Evolutionary conservation across 35 echinoderm and acorn worm genomes (phyloP).

Genomic region (Stichopus chloronotus): DNA sequence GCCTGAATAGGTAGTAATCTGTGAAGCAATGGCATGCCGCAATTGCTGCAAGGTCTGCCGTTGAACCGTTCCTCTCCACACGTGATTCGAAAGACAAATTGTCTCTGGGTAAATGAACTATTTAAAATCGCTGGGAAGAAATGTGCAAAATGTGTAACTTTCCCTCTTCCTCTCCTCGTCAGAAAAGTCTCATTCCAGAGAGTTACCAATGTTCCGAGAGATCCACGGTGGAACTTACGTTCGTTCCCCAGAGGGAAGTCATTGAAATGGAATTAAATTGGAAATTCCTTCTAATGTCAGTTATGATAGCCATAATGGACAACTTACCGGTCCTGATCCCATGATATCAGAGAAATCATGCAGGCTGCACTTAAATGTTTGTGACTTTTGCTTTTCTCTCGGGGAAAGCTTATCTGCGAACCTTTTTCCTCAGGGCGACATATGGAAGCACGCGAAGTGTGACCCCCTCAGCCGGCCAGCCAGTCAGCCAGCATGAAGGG

Average conservation of each 20-base stretch:
- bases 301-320: background rate
- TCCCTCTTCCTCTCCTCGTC: no score
- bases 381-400: constrained; percentile 17
- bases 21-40: no score
- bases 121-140: no score
- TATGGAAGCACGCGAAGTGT: background rate
- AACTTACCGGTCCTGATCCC: background rate
- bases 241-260: background rate
- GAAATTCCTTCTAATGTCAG: constrained; percentile 31
- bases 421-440: constrained; percentile 16
- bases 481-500: background rate
- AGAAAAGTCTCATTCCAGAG: no score
- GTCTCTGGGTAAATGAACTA: no score
- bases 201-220: no score
- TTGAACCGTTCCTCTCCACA: no score
- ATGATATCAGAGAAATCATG: background rate
- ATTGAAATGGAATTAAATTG: background rate
- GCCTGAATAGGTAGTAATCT: no score
- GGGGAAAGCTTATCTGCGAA: constrained; percentile 14
- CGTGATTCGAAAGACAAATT: no score
- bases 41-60: no score
- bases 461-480: constrained; percentile 6
- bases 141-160: no score
- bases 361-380: background rate
- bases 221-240: background rate